Conservation (phyloP, 2,797 vertebrate species). For the Gobionotothen gibberifrons region DNA sequence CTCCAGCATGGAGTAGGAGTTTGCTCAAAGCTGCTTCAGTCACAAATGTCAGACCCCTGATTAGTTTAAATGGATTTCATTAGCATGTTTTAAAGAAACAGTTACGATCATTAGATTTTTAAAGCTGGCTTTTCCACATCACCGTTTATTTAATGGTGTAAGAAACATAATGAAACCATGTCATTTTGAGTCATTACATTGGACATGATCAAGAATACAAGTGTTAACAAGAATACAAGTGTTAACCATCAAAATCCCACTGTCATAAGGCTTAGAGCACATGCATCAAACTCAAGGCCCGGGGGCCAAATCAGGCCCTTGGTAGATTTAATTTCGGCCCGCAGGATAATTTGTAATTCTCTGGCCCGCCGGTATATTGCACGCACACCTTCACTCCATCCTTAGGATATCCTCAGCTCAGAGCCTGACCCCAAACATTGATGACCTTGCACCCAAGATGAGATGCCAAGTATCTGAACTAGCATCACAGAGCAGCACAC, state of each 20-base stretch:
- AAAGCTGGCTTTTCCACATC: constrained; percentile 11
- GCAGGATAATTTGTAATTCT: no score
- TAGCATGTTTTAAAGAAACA: background rate
- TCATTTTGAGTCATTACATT: background rate
- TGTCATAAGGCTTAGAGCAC: background rate
- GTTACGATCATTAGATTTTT: background rate
- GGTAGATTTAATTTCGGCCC: no score
- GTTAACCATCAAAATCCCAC: background rate
- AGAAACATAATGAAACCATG: background rate
- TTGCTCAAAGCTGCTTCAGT: constrained; percentile 6
- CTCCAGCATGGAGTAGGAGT: background rate
- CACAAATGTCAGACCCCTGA: background rate
- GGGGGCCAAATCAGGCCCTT: no score
- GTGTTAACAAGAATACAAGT: background rate
- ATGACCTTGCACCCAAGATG: no score
- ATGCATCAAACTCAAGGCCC: no score
- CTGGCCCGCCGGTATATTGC: no score
- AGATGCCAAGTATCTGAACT: no score
- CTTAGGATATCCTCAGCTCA: no score
- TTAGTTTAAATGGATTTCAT: background rate
- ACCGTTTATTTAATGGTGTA: background rate
- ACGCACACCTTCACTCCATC: no score
- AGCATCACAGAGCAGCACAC: no score
- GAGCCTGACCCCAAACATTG: no score
- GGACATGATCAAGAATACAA: background rate